Conservation (phyloP, 2,888 invertebrate genomes). For the Andricus quercusramuli region DNA sequence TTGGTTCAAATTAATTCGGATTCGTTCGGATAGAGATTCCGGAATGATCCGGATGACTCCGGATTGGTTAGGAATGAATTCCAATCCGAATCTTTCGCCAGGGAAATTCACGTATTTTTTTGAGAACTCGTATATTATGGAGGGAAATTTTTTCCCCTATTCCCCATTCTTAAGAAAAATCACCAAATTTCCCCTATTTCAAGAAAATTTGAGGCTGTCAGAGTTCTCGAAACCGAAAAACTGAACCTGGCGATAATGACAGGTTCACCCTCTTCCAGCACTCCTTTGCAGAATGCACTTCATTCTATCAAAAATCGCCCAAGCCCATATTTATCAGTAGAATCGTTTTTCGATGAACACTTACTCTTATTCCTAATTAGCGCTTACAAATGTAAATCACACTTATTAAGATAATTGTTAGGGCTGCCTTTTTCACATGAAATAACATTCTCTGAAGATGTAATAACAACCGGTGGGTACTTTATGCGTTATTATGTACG, state of each 20-base stretch:
- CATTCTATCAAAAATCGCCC: not conserved
- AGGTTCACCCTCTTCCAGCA: not conserved
- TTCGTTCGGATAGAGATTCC: too few species aligned
- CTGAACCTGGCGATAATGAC: not conserved
- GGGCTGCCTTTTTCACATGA: not conserved
- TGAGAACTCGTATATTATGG: too few species aligned
- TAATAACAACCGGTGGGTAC: slow-evolving; percentile 13
- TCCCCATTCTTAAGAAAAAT: too few species aligned
- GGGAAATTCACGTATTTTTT: too few species aligned
- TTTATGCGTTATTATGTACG: slow-evolving; percentile 19
- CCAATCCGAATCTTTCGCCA: too few species aligned
- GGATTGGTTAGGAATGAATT: too few species aligned
- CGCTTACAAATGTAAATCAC: slow-evolving; percentile 7
- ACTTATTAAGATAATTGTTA: slow-evolving; percentile 23
- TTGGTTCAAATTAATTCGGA: too few species aligned
- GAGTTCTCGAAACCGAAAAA: not conserved
- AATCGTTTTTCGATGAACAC: not conserved
- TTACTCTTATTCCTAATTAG: not conserved
- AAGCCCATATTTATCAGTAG: not conserved
- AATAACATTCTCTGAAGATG: slow-evolving; percentile 1
- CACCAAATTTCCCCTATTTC: too few species aligned
- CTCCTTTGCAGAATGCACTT: not conserved
- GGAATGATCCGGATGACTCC: too few species aligned
- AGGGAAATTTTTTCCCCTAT: too few species aligned
- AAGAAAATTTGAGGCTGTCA: too few species aligned